These are phyloP conservation scores for Sclerodermus sp. DNA, from an alignment of 2,888 invertebrate genomes.

Conservation along the genomic window DNA sequence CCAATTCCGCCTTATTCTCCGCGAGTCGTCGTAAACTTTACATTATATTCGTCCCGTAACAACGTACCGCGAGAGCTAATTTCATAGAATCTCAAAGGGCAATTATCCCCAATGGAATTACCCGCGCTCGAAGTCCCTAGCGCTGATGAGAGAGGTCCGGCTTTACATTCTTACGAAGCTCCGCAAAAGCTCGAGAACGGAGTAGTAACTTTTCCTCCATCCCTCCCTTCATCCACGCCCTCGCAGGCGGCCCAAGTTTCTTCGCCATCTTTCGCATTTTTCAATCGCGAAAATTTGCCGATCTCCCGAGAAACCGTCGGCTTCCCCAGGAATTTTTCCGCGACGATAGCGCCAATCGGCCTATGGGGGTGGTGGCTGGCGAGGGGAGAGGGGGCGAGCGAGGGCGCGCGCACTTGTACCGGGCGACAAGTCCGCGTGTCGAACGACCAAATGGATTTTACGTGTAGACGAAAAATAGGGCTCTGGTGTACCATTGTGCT, in stretches of 20 bases:
- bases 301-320: no score
- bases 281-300: no score
- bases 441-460: slow-evolving; percentile 40
- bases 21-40: background rate
- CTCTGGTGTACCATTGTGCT: slow-evolving; percentile 20
- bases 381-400: slow-evolving; percentile 2
- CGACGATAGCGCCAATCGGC: background rate
- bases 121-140: no score
- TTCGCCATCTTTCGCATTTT: background rate
- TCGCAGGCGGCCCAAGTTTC: background rate
- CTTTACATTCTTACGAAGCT: background rate
- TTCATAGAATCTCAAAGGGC: no score
- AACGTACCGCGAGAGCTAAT: background rate
- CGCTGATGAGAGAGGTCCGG: no score
- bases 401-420: slow-evolving; percentile 31
- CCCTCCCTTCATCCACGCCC: background rate
- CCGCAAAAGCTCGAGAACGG: background rate
- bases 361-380: background rate
- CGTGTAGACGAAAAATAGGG: slow-evolving; percentile 41
- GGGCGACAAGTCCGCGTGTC: slow-evolving; percentile 37
- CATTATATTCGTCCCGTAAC: background rate
- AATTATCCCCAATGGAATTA: no score
- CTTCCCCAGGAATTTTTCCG: no score
- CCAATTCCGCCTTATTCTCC: no score
- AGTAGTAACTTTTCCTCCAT: no score